A percentile compares a stretch with the other conserved stretches of the same genome.
These are phyloP conservation scores for Neodontobutis hainanensis DNA, from an alignment of 2,113 vertebrate genomes.

Conservation along the genomic window DNA sequence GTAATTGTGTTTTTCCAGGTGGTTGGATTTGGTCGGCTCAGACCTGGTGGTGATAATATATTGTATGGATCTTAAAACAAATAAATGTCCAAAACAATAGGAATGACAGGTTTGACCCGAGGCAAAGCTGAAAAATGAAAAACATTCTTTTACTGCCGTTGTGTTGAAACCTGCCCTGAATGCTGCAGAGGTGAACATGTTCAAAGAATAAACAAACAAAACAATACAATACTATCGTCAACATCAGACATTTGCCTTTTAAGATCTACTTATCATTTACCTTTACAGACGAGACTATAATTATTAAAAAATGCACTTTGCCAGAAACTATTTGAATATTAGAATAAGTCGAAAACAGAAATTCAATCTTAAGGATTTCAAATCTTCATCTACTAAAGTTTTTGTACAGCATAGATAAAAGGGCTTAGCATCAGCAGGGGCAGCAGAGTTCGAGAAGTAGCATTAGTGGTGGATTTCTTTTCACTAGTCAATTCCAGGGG, in stretches of 20 bases:
- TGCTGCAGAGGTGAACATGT: constrained; percentile 55
- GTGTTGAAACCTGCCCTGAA: constrained; percentile 71
- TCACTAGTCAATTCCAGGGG: constrained; percentile 78
- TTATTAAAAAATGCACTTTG: constrained; percentile 33
- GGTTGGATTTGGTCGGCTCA: constrained; percentile 37
- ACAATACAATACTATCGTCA: constrained; percentile 61
- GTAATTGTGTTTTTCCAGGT: constrained; percentile 43
- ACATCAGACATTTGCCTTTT: constrained; percentile 53
- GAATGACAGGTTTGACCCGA: constrained; percentile 46
- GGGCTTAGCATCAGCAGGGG: constrained; percentile 53
- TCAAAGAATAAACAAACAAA: constrained; percentile 68
- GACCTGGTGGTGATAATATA: constrained; percentile 29
- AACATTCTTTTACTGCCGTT: constrained; percentile 54
- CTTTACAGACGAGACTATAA: constrained; percentile 42
- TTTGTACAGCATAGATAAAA: constrained; percentile 27
- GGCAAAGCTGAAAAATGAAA: constrained; percentile 46
- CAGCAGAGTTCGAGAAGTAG: constrained; percentile 51
- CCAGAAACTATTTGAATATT: background rate
- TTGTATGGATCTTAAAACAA: constrained; percentile 19
- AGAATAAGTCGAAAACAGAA: background rate
- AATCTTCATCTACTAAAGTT: constrained; percentile 48
- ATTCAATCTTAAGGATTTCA: constrained; percentile 57
- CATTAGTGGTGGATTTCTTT: constrained; percentile 78
- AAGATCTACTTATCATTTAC: constrained; percentile 45
- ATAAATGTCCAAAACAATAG: constrained; percentile 60